Evolutionary conservation across 2,888 invertebrate genomes (phyloP).

Genomic region (Loripinus fragilis): DNA sequence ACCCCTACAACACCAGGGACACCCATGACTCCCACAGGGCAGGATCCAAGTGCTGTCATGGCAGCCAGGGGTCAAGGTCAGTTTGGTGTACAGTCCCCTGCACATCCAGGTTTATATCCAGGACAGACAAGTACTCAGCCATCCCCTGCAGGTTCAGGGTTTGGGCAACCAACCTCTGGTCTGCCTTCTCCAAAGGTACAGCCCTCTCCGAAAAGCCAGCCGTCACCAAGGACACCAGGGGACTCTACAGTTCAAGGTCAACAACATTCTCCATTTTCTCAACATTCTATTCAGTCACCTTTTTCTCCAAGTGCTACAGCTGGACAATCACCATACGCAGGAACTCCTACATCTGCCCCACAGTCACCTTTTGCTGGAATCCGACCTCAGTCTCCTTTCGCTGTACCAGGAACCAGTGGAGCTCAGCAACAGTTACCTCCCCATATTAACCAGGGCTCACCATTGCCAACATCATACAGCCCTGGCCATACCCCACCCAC

Average conservation of each 20-base stretch:
- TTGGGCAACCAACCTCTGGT: conserved; percentile 50
- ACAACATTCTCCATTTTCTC: conserved; percentile 75
- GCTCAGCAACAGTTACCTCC: conserved; percentile 56
- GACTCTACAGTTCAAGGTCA: conserved; percentile 69
- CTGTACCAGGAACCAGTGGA: conserved; percentile 57
- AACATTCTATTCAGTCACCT: conserved; percentile 68
- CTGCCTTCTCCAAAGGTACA: conserved; percentile 73
- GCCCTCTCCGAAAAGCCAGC: conserved; percentile 74
- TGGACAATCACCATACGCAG: conserved; percentile 57
- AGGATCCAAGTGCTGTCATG: conserved; percentile 24
- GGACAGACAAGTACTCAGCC: conserved; percentile 48
- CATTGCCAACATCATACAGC: conserved; percentile 57
- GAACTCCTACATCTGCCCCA: conserved; percentile 66
- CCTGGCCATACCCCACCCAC: conserved; percentile 70
- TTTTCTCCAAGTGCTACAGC: conserved; percentile 61
- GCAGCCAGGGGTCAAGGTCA: conserved; percentile 55
- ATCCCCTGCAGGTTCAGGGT: conserved; percentile 40
- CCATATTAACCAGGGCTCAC: conserved; percentile 58
- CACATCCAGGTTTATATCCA: conserved; percentile 51
- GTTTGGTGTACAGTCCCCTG: conserved; percentile 67
- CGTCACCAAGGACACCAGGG: conserved; percentile 77
- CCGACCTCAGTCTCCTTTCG: conserved; percentile 68
- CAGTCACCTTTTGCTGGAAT: conserved; percentile 69
- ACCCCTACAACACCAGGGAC: conserved; percentile 60
- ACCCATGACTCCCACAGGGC: conserved; percentile 60